Percentiles rank a stretch among this genome's conserved stretches.
Conservation (phyloP, 2,888 invertebrate genomes). For the Hirtodrosophila cameraria region DNA sequence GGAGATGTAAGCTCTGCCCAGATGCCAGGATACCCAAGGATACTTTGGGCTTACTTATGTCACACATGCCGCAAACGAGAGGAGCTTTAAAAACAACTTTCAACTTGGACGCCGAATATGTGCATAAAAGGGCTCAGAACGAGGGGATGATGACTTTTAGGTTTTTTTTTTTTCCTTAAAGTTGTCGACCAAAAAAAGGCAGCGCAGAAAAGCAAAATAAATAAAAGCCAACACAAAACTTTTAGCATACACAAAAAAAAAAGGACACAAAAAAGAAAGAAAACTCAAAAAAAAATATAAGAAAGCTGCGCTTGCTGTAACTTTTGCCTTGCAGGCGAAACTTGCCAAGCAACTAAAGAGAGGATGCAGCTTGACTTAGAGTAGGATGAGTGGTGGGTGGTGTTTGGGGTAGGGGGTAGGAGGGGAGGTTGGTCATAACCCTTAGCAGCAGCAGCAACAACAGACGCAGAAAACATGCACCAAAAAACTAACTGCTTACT, state of each 20-base stretch:
- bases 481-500: constrained; percentile 79
- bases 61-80: constrained; percentile 61
- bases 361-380: constrained; percentile 5
- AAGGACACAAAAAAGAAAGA: constrained; percentile 8
- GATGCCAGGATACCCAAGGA: constrained; percentile 30
- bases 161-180: constrained; percentile 65
- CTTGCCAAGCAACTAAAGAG: constrained; percentile 32
- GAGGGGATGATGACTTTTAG: constrained; percentile 35
- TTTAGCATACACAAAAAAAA: constrained; percentile 34
- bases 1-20: constrained; percentile 36
- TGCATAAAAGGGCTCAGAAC: background rate
- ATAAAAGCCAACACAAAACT: constrained; percentile 65
- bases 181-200: constrained; percentile 32
- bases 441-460: constrained; percentile 11
- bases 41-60: constrained; percentile 73
- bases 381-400: background rate
- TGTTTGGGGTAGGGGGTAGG: background rate
- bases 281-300: constrained; percentile 10
- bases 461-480: constrained; percentile 42
- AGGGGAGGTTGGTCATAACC: background rate
- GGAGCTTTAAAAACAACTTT: constrained; percentile 47
- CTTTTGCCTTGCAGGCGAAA: constrained; percentile 59
- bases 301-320: constrained; percentile 56
- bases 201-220: constrained; percentile 55
- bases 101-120: constrained; percentile 27